Conservation (phyloP, 2,888 invertebrate species). For the Didymodactylos carnosus region DNA sequence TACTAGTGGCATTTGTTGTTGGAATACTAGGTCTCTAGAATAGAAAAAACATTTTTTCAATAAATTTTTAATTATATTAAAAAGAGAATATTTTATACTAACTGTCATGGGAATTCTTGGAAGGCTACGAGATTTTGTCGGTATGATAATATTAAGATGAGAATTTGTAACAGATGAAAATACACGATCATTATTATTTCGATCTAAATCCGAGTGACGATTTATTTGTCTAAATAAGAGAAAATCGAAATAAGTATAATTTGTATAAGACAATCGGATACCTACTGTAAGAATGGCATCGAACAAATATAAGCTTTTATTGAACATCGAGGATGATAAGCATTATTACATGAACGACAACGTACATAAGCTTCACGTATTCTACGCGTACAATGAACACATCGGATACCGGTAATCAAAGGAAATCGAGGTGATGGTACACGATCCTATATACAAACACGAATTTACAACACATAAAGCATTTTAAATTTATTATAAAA, state of each 20-base stretch:
- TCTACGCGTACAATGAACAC: not conserved
- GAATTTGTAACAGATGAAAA: too few relatives aligned
- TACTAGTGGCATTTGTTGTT: not conserved
- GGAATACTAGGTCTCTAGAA: not conserved
- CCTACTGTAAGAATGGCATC: not conserved
- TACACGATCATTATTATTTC: not conserved
- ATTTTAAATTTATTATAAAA: too few relatives aligned
- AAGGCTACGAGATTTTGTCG: not conserved
- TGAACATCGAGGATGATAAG: not conserved
- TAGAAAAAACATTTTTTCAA: not conserved
- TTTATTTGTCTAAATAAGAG: not conserved
- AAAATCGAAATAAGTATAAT: not conserved
- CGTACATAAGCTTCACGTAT: not conserved
- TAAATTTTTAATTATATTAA: not conserved
- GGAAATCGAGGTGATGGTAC: not conserved
- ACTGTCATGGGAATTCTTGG: not conserved
- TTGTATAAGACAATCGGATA: not conserved
- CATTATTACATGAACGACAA: not conserved
- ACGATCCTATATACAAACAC: not conserved
- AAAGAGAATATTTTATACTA: not conserved
- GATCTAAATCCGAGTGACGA: not conserved
- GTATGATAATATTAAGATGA: not conserved
- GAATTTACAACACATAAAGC: not conserved
- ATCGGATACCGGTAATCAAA: not conserved
- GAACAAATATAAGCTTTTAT: not conserved